A percentile compares a stretch with the other conserved stretches of the same genome.
Conservation (phyloP, 2,797 vertebrate species). For the Eospalax fontanierii region DNA sequence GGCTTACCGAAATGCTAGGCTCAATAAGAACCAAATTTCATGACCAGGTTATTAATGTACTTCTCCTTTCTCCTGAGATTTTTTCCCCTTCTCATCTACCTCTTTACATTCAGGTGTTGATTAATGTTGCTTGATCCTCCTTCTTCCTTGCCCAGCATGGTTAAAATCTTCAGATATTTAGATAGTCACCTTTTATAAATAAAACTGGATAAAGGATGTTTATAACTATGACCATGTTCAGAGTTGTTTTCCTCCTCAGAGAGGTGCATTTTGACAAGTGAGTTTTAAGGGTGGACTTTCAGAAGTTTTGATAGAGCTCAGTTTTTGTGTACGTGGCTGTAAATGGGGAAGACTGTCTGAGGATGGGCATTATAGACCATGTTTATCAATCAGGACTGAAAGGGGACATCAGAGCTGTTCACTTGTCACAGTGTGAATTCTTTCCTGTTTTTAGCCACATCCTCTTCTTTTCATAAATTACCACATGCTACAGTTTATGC, state of each 20-base stretch:
- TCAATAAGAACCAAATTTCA: background rate
- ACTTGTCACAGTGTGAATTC: background rate
- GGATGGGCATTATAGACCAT: background rate
- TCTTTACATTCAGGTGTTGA: background rate
- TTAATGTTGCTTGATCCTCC: background rate
- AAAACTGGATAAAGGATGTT: background rate
- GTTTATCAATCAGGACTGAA: background rate
- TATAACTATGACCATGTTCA: background rate
- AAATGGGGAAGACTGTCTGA: background rate
- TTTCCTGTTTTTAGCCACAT: too few relatives aligned
- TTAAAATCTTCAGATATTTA: constrained; percentile 22
- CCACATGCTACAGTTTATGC: background rate
- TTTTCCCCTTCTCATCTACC: background rate
- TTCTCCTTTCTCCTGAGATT: background rate
- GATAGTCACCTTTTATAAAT: background rate
- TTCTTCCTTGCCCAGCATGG: background rate
- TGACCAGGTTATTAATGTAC: background rate
- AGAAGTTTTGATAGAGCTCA: background rate
- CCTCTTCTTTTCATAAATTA: background rate
- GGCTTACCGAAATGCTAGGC: background rate
- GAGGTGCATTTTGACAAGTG: background rate
- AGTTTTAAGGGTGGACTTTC: background rate
- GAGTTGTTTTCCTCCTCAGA: constrained; percentile 6
- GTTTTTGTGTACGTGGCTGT: background rate
- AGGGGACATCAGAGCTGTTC: background rate